Evolutionary conservation across 2,113 vertebrate genomes (phyloP), one percentile per base, ranked within the genome.

Genomic region (Ageneiosus marmoratus): DNA sequence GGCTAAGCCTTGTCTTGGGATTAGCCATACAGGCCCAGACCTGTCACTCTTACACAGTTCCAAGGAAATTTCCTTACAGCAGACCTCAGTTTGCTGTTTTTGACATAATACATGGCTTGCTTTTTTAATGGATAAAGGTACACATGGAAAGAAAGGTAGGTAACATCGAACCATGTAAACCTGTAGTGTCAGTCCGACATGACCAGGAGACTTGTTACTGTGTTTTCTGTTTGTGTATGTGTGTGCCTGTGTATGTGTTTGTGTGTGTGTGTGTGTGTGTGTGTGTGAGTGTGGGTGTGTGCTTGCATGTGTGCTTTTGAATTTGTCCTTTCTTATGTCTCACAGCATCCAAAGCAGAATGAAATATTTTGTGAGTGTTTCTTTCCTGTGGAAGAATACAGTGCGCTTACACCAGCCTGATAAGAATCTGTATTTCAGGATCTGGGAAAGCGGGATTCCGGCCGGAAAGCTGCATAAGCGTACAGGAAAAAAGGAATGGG

Each of bases 371-470:
- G 77, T 75, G 9, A 41, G 46, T 22, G 18, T 44, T 65, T 53
- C 15, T 72, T 83, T 87, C 83, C 77, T 79, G 83, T 79, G 44
- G 77, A 69, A 56, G 27, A 51, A 85, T 85, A 77, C 53, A 63
- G 24, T 48, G 60, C 77, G 72, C 82, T 85, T 83, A 82, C 77
- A 73, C 83, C 86, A 83, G 72, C 46, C 63, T 77, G 86, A 87
- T 84, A 87, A 87, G 34, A 80, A 84, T 87, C 69, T 74, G 77
- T 81, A 83, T 85, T 81, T 50, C 81, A 81, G 69, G 80, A 65
- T 56, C 82, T 81, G 83, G 62, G 67, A 85, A 85, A 80, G 13
- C 76, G 48, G 60, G 48, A 13, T 87, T 79, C 70, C 69, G 67
- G 72, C 79, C 72, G 72, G 83, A 85, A 83, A 83, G 53, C 70